Base-by-base conservation (phyloP, 2,113 vertebrate species). In the Halichoeres trimaculatus region DNA sequence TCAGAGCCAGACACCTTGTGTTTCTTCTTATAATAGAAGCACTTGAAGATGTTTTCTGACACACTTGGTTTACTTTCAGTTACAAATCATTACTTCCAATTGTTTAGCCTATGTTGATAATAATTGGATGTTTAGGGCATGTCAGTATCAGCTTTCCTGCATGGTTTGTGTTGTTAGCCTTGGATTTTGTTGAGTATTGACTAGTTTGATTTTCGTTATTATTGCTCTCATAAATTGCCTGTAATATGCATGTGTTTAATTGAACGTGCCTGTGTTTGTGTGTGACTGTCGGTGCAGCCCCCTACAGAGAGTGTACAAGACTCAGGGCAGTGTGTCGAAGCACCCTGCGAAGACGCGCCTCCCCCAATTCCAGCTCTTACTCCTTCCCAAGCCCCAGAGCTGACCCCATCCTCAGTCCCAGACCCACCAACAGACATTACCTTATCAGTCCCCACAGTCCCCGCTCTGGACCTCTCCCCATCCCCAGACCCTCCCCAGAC, bases 221-320 rank as follows among this genome's bases (percentile, higher is more conserved):
- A 76, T 71, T 84, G 81, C 84, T 87, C 57, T 83, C 71, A 76
- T 85, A 34, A 77, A 89, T 59, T 84, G 90, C 83, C 76, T 88
- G 82, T 81, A 82, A 76, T 80, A 70, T 86, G 93, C 90, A 93
- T 92, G 93, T 88, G 45, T 85, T 87, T 92, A 91, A 92, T 91
- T 78, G 75, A 84, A 86, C 88, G 79, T 90, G 87, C 84, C 78
- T 89, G 84, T 90, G 63, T 92, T 70, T 93, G 76, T 93, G 80
- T 93, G 88, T 94, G 83, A 93, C 88, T 94, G 72, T 94, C 71
- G 85, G 91, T 69, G 91, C 94, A 98, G 97, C 94, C 94, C 84
- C 71, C 94, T 91, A 94, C 90, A 90, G 91, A 84, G 26, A 40
- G 81, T 62, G 69, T 57, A 1, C 95, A 93, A 90, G 93, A 94